phyloP scores from a whole-genome alignment of 1,140 invertebrate genomes.

The Cotesia typhae region DNA sequence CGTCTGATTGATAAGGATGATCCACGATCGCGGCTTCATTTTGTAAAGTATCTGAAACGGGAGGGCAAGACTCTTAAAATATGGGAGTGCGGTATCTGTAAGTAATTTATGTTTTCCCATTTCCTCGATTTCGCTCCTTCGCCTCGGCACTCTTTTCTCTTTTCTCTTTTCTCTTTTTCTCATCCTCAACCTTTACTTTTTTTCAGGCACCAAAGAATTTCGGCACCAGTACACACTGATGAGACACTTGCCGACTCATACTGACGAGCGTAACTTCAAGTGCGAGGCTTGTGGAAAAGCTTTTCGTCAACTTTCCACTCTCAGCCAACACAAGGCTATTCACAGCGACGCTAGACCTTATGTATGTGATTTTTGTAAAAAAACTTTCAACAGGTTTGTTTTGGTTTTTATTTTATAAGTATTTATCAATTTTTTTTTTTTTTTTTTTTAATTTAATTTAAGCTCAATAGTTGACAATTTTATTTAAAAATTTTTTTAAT shows the following conservation, averaged over 20 bases:
- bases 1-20: conserved; percentile 64
- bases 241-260: conserved; percentile 84
- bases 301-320: conserved; percentile 79
- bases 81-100: conserved; percentile 74
- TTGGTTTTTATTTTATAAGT: not conserved
- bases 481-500: too few species aligned
- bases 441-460: too few species aligned
- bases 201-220: conserved; percentile 73
- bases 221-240: conserved; percentile 79
- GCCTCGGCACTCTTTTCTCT: not conserved
- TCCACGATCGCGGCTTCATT: conserved; percentile 67
- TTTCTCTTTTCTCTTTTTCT: not conserved
- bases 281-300: conserved; percentile 82
- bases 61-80: conserved; percentile 72
- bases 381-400: conserved; percentile 74
- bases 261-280: conserved; percentile 83
- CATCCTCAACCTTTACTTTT: not conserved
- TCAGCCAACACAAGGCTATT: conserved; percentile 79
- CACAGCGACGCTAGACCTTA: conserved; percentile 77
- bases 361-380: conserved; percentile 77
- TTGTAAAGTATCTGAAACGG: conserved; percentile 72
- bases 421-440: too few species aligned
- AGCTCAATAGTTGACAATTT: too few species aligned
- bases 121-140: not conserved
- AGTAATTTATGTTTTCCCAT: conserved; percentile 49